These are phyloP conservation scores for Sceloporus undulatus DNA, from an alignment of 2,113 vertebrate genomes.

Conservation along the genomic window DNA sequence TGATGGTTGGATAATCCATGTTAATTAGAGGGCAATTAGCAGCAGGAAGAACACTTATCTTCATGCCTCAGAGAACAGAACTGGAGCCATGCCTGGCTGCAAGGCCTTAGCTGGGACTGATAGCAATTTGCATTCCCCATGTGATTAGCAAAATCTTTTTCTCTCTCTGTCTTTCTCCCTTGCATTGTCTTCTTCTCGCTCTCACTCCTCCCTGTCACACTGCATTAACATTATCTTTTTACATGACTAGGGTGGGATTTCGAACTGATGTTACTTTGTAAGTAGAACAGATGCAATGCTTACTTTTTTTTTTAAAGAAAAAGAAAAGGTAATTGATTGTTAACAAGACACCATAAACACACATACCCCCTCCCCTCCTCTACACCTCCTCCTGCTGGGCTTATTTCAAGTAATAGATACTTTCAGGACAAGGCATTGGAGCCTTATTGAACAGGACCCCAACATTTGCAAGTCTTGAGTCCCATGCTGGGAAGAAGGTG, in stretches of 20 bases:
- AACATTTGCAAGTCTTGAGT: background rate
- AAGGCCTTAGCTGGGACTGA: background rate
- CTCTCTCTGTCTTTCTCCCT: background rate
- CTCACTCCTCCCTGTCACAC: background rate
- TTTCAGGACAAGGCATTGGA: background rate
- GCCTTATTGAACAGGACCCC: background rate
- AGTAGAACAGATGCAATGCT: background rate
- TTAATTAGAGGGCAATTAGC: background rate
- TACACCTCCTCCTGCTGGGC: background rate
- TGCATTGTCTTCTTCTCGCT: too few species aligned
- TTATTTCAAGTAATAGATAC: background rate
- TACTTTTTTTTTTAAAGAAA: background rate
- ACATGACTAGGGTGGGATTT: background rate
- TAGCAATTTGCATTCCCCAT: background rate
- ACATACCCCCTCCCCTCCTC: background rate
- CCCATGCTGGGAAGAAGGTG: too few species aligned
- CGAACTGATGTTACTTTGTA: background rate
- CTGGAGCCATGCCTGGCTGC: background rate
- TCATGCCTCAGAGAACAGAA: background rate
- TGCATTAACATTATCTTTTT: background rate
- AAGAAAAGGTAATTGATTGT: background rate
- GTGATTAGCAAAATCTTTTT: background rate
- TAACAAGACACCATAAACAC: background rate
- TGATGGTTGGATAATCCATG: background rate
- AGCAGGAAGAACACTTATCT: background rate